These are phyloP conservation scores for Sebastes taczanowskii DNA, from an alignment of 2,797 vertebrate species.

Conservation along the genomic window DNA sequence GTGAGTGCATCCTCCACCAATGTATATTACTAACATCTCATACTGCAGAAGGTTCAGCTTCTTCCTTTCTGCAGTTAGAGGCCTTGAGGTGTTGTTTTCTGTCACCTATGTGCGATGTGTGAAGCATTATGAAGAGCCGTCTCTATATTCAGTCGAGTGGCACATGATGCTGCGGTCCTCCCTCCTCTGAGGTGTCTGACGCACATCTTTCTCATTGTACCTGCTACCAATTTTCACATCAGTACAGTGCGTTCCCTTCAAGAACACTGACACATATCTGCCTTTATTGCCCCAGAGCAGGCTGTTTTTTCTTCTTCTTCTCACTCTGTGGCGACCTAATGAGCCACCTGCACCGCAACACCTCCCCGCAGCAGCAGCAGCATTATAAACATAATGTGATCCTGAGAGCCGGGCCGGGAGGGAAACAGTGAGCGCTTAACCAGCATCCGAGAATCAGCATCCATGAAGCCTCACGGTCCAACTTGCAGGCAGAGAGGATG, in stretches of 20 bases:
- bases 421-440: neutral
- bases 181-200: constrained; percentile 44
- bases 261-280: constrained; percentile 33
- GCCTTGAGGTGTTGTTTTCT: neutral
- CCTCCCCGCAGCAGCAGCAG: constrained; percentile 2
- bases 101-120: neutral
- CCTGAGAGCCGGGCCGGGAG: neutral
- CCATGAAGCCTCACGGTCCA: neutral
- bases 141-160: neutral
- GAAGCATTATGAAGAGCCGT: neutral
- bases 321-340: constrained; percentile 39
- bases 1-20: no score
- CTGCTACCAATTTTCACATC: constrained; percentile 33
- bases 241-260: constrained; percentile 64
- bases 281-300: constrained; percentile 31
- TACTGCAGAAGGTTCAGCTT: no score
- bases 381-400: constrained; percentile 7
- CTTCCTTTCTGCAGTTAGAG: neutral
- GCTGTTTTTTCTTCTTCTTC: constrained; percentile 18
- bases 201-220: constrained; percentile 18
- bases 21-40: neutral
- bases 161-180: neutral
- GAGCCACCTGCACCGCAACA: constrained; percentile 2
- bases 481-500: neutral
- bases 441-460: neutral